These are phyloP conservation scores for Nothoprocta pentlandii DNA, from an alignment of 2,113 vertebrate genomes.

Conservation along the genomic window DNA sequence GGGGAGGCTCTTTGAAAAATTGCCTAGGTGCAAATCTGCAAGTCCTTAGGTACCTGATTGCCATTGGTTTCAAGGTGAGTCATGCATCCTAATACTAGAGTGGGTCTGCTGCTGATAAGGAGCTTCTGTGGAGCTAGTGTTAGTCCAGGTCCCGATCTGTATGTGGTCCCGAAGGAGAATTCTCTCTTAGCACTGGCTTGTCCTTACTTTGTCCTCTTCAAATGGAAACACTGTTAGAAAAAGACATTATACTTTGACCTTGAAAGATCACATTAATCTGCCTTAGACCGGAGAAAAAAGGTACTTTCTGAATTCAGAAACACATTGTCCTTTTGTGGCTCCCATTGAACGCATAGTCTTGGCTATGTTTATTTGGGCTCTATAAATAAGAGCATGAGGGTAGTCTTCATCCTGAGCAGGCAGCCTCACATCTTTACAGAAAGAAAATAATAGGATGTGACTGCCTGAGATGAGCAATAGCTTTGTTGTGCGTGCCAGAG, in stretches of 20 bases:
- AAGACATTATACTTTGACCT: neutral
- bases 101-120: neutral
- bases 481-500: conserved; percentile 45
- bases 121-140: neutral
- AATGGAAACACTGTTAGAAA: neutral
- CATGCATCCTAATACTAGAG: neutral
- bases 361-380: neutral
- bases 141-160: neutral
- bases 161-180: neutral
- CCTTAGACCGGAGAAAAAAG: neutral
- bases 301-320: neutral
- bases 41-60: neutral
- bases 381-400: neutral
- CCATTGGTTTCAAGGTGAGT: neutral
- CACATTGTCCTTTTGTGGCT: neutral
- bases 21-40: neutral
- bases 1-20: neutral
- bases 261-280: neutral
- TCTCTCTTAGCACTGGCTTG: neutral
- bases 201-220: neutral
- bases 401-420: conserved; percentile 41
- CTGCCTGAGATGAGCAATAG: conserved; percentile 45
- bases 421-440: neutral
- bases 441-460: conserved; percentile 33
- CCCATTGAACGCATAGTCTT: neutral